These are phyloP conservation scores for Myrmophylax atrothorax DNA, from an alignment of 2,113 vertebrate species.

Conservation along the genomic window DNA sequence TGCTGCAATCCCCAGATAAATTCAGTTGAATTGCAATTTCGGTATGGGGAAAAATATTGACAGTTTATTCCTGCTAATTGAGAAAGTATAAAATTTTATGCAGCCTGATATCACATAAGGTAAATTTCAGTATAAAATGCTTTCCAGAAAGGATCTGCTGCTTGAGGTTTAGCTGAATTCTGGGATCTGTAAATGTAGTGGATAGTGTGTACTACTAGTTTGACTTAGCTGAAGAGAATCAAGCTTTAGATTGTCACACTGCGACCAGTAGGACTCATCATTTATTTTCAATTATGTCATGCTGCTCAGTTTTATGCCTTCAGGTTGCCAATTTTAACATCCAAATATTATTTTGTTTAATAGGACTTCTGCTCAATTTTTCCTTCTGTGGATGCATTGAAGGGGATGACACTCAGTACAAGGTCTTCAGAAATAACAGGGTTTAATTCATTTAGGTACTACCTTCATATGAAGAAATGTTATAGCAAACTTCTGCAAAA, in stretches of 20 bases:
- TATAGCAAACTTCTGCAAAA: constrained; percentile 11
- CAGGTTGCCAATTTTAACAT: background rate
- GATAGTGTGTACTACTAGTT: background rate
- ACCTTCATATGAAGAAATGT: background rate
- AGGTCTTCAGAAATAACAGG: background rate
- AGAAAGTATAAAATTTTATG: background rate
- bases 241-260: background rate
- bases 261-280: background rate
- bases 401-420: background rate
- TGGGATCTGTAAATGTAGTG: background rate
- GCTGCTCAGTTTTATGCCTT: background rate
- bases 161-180: background rate
- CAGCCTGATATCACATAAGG: background rate
- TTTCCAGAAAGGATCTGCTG: background rate
- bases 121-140: background rate
- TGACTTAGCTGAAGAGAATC: background rate
- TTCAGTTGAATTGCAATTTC: background rate
- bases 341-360: background rate
- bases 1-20: background rate
- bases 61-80: background rate
- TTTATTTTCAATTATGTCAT: background rate
- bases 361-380: background rate
- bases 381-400: background rate
- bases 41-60: background rate
- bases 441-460: background rate